Base-by-base conservation (phyloP, 2,888 invertebrate genomes). In the Cosmia trapezina region DNA sequence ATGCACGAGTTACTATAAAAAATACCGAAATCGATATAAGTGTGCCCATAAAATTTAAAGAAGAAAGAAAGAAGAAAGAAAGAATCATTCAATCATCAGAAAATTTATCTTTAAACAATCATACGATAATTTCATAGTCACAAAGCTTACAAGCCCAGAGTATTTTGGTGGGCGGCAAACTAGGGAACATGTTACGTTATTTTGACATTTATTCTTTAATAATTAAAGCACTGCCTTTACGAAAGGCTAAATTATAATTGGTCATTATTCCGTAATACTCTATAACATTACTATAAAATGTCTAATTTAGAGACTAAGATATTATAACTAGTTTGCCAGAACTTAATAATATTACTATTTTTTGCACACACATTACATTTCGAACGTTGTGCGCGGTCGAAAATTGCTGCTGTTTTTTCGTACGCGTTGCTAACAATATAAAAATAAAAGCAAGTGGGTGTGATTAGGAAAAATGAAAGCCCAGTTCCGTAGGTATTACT, bases 381-480 rank as follows among this genome's bases (percentile, higher is more conserved):
- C 49, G 41, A 69, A 75, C 19, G 6, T 54, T 22, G 51, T 57
- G 4, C 19, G 22, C 28, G 12, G 37, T 61, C 68, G 53, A 74
- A 81, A 84, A 77, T 77, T 62, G 64, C 57, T 51, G 17, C 41
- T 62, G 66, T 60, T 70, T 76, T 80, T 75, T 76, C 56, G 12
- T 43, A 47, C 51, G 33, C 65, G 12, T 66, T 63, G 33, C 66
- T 67, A 57, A 69, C 45, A 72, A 66, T 60, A 69, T 61, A 63
- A 69, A 70, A 72, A 56, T 63, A 57, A 54, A 60, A 54, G 22
- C 12, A 14, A 22, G 22, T n/a, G 14, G 37, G 19, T 64, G n/a
- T 47, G 37, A 62, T 53, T 33, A 43, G 0, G 2, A 14, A 53
- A 63, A 11, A 22, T 37, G 8, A 11, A n/a, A n/a, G 19, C 9